Percentiles rank a stretch among this genome's conserved stretches.
Conservation (phyloP, 2,888 invertebrate genomes). For the Drosophila longiperda region DNA sequence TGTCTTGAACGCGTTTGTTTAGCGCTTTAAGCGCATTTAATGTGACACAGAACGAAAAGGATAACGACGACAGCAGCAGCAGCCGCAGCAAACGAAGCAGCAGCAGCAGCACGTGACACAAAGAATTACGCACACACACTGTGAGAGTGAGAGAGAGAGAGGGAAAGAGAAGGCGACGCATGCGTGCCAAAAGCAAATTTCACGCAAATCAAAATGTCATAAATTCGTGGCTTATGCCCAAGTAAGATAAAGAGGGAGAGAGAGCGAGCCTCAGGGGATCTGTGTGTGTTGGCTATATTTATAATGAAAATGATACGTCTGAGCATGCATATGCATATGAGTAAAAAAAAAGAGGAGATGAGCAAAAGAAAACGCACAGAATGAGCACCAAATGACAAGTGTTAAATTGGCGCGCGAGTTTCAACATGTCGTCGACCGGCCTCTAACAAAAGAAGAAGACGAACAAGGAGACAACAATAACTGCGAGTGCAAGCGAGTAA, state of each 20-base stretch:
- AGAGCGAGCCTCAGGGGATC: conserved; percentile 39
- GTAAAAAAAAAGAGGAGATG: conserved; percentile 19
- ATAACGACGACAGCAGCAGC: conserved; percentile 71
- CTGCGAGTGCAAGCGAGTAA: conserved; percentile 31
- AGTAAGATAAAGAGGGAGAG: conserved; percentile 6
- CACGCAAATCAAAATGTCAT: conserved; percentile 84
- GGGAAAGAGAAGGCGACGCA: conserved; percentile 65
- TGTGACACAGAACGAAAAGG: conserved; percentile 80
- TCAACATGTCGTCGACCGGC: conserved; percentile 72
- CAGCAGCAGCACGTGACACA: conserved; percentile 73
- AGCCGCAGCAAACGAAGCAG: conserved; percentile 32
- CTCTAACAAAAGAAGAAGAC: conserved; percentile 58
- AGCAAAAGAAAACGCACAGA: conserved; percentile 30
- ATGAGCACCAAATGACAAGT: conserved; percentile 73
- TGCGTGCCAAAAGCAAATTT: conserved; percentile 83
- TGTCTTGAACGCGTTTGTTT: conserved; percentile 71
- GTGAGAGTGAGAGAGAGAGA: conserved; percentile 21
- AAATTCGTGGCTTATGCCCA: conserved; percentile 79
- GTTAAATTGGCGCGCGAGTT: conserved; percentile 80
- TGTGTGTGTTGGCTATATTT: conserved; percentile 60
- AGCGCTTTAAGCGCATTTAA: conserved; percentile 80
- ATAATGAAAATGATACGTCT: conserved; percentile 78
- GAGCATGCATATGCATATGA: conserved; percentile 19
- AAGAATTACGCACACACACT: conserved; percentile 24
- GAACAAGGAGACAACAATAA: conserved; percentile 11